Percentiles rank a stretch among this genome's conserved stretches.
Conservation (phyloP, 2,888 invertebrate species). For the Cantharis nigra region DNA sequence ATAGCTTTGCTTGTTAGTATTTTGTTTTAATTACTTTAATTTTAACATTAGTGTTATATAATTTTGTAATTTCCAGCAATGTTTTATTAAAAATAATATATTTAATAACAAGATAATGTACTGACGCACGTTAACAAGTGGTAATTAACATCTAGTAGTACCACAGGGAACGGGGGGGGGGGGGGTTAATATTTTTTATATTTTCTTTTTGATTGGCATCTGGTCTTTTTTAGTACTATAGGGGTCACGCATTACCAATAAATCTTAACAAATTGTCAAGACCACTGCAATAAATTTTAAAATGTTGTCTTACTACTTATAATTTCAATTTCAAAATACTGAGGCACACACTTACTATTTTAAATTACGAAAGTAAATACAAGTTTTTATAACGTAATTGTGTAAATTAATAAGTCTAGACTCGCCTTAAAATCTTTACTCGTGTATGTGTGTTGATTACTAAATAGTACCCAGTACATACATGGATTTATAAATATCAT, state of each 20-base stretch:
- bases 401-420: neutral
- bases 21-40: neutral
- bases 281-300: neutral
- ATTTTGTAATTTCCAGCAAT: neutral
- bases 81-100: neutral
- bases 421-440: neutral
- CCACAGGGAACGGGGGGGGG: too few relatives aligned
- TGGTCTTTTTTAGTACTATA: too few relatives aligned
- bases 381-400: neutral
- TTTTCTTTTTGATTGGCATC: too few relatives aligned
- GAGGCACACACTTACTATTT: neutral
- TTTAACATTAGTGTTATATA: neutral
- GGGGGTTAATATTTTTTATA: too few relatives aligned
- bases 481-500: neutral
- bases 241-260: too few relatives aligned
- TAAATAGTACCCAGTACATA: neutral
- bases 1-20: too few relatives aligned
- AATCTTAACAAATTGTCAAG: neutral
- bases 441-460: neutral
- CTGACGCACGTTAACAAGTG: neutral
- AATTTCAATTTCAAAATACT: neutral
- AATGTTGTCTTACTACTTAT: neutral
- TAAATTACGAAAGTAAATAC: neutral
- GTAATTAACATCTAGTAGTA: neutral
- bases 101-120: neutral